phyloP scores from a whole-genome alignment of 1,140 invertebrate species.

The Zaprionus tsacasi region DNA sequence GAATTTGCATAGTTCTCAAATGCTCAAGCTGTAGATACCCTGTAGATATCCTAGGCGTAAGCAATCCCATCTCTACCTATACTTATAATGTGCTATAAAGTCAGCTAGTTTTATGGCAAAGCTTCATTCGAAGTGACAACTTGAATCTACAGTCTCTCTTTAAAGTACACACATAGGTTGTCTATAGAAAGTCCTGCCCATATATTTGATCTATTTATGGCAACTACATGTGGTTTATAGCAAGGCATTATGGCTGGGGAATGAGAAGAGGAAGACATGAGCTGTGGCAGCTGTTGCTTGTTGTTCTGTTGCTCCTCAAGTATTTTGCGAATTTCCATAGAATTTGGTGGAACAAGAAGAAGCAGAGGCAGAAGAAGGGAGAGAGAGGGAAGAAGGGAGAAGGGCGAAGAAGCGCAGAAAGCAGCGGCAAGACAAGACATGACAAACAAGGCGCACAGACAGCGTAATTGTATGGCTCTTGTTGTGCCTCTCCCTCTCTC shows the following conservation, averaged over 20 bases:
- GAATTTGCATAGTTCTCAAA: neutral
- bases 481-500: slow-evolving; percentile 8
- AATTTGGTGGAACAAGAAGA: slow-evolving; percentile 44
- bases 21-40: neutral
- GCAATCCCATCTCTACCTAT: too few relatives aligned
- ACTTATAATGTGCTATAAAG: neutral
- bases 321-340: slow-evolving; percentile 61
- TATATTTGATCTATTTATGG: neutral
- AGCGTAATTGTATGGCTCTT: slow-evolving; percentile 68
- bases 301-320: slow-evolving; percentile 37
- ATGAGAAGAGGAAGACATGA: neutral
- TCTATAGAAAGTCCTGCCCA: neutral
- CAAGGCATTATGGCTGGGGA: neutral
- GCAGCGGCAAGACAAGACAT: slow-evolving; percentile 31
- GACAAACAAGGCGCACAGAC: slow-evolving; percentile 43
- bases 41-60: neutral
- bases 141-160: too few relatives aligned
- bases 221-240: neutral
- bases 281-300: slow-evolving; percentile 8
- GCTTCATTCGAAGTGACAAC: too few relatives aligned
- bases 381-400: neutral
- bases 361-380: neutral
- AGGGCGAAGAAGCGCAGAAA: neutral
- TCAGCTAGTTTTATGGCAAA: neutral
- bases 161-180: neutral